These are phyloP conservation scores for Cantharis rustica DNA, from an alignment of 2,888 invertebrate genomes.

Conservation along the genomic window DNA sequence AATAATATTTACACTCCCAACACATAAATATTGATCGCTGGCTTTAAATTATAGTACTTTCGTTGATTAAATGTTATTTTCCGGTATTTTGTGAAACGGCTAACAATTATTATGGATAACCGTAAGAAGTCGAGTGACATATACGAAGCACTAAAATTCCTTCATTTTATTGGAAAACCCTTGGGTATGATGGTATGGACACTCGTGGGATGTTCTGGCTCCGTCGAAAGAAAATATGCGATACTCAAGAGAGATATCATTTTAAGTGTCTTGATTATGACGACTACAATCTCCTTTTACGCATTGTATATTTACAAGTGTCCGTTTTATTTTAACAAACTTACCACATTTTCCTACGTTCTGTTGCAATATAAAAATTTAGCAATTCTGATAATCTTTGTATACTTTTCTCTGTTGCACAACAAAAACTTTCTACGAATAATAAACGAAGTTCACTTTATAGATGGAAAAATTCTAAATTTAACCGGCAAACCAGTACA, in stretches of 20 bases:
- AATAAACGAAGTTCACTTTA: not conserved
- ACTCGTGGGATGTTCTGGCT: not conserved
- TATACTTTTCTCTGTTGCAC: not conserved
- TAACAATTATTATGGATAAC: not conserved
- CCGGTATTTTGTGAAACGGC: not conserved
- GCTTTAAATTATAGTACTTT: not conserved
- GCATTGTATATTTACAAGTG: not conserved
- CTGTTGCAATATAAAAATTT: not conserved
- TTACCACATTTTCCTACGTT: not conserved
- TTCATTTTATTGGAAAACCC: not conserved
- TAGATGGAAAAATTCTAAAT: not conserved
- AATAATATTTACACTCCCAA: not conserved
- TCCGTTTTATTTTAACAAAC: not conserved
- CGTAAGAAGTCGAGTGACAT: not conserved
- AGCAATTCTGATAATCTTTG: not conserved
- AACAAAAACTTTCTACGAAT: not conserved
- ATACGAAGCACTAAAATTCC: not conserved
- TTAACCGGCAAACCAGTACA: not conserved
- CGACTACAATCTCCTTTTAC: not conserved
- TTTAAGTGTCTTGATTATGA: not conserved
- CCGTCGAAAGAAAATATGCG: not conserved
- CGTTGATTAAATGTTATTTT: not conserved
- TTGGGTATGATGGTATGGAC: not conserved
- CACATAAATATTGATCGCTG: not conserved
- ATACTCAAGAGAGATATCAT: not conserved